Conservation (phyloP, 2,888 invertebrate species). For the Chymomyza fuscimana region DNA sequence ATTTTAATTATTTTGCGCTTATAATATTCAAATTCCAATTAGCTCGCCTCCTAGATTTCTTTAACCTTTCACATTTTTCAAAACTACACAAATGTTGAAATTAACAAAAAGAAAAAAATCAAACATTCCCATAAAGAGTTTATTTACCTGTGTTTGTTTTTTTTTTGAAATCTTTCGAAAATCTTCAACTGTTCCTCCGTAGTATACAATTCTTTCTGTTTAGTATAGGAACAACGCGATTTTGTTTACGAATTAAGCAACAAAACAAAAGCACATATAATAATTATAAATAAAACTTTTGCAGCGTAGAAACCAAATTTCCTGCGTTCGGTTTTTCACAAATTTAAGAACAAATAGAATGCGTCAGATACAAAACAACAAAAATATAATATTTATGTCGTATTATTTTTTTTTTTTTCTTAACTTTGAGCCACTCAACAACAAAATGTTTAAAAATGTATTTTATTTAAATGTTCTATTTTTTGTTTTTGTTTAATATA, state of each 20-base stretch:
- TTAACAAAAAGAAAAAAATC: background rate
- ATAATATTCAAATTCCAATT: background rate
- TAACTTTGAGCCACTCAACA: background rate
- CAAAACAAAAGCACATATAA: slow-evolving; percentile 38
- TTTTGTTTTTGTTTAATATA: background rate
- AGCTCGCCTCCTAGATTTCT: background rate
- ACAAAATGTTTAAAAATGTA: background rate
- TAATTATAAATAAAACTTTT: slow-evolving; percentile 21
- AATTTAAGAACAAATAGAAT: background rate
- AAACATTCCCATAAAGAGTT: slow-evolving; percentile 1
- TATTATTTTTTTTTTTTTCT: background rate
- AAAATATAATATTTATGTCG: background rate
- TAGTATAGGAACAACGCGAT: slow-evolving; percentile 5
- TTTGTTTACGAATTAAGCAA: slow-evolving; percentile 62
- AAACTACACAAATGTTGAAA: background rate
- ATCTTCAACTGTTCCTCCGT: background rate
- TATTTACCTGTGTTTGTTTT: slow-evolving; percentile 3
- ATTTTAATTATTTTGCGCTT: too few relatives aligned
- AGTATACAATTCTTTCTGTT: slow-evolving; percentile 3
- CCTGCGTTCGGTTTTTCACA: slow-evolving; percentile 13
- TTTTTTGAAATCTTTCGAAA: background rate
- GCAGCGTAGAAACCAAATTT: slow-evolving; percentile 40
- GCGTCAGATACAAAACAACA: background rate
- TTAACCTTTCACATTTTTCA: background rate
- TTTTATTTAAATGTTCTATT: background rate